Percentiles rank a stretch among this genome's conserved stretches.
These are phyloP conservation scores for Rhinolophus sinicus DNA, from an alignment of 2,113 vertebrate genomes.

Conservation along the genomic window DNA sequence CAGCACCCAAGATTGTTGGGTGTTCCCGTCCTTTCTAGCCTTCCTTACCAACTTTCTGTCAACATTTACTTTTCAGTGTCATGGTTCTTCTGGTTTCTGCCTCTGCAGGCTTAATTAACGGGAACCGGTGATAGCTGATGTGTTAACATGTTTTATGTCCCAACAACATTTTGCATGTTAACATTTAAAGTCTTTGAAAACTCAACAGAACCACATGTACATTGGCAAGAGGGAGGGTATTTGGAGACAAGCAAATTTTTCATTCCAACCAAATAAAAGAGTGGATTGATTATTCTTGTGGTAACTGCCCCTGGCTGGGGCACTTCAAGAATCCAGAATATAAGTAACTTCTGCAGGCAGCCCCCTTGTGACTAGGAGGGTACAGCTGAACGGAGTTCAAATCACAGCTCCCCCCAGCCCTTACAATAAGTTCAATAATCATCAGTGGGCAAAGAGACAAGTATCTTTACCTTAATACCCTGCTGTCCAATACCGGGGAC, in stretches of 20 bases:
- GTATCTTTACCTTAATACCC: conserved; percentile 89
- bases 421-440: neutral
- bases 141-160: neutral
- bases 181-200: conserved; percentile 13
- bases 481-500: conserved; percentile 88
- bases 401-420: neutral
- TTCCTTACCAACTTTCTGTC: neutral
- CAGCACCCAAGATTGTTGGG: neutral
- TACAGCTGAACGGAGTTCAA: neutral
- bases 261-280: conserved; percentile 15
- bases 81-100: neutral
- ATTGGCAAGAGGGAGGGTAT: neutral
- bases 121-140: neutral
- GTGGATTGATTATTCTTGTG: neutral
- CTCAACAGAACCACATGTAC: neutral
- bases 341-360: neutral
- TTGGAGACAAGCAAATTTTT: conserved; percentile 21
- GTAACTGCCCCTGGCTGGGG: neutral
- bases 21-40: neutral
- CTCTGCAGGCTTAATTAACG: neutral
- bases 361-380: neutral
- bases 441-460: neutral
- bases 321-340: neutral
- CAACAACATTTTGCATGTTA: neutral
- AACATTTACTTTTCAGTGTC: neutral